These are phyloP conservation scores for Anabas testudineus DNA, from an alignment of 2,797 vertebrate genomes.

Conservation along the genomic window DNA sequence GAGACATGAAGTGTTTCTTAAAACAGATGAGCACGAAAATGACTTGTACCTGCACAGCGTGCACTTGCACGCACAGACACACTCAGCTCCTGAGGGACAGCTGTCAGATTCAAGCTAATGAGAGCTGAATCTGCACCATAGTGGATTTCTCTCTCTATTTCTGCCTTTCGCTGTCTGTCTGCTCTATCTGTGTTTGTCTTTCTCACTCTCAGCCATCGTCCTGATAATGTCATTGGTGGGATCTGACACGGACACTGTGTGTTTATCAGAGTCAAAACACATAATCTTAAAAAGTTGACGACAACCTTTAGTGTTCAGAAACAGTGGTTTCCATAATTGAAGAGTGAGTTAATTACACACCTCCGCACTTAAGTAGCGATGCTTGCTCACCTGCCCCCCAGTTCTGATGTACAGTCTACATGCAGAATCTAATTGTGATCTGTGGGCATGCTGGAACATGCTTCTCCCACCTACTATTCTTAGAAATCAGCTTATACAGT, in stretches of 20 bases:
- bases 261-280: not conserved
- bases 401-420: constrained; percentile 21
- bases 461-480: constrained; percentile 30
- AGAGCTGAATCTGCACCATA: constrained; percentile 23
- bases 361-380: constrained; percentile 25
- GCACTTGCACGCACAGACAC: not conserved
- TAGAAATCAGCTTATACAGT: constrained; percentile 32
- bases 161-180: constrained; percentile 20
- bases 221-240: constrained; percentile 11
- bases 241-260: constrained; percentile 23
- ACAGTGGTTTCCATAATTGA: constrained; percentile 36
- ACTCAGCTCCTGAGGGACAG: constrained; percentile 13
- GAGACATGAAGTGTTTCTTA: constrained; percentile 7
- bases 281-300: not conserved
- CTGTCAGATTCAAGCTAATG: constrained; percentile 54
- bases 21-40: constrained; percentile 21
- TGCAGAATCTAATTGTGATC: constrained; percentile 58
- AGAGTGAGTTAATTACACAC: constrained; percentile 53
- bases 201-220: constrained; percentile 9
- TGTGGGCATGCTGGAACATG: constrained; percentile 53
- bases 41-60: not conserved
- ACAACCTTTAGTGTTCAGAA: constrained; percentile 4
- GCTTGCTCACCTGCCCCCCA: constrained; percentile 37
- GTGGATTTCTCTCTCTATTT: constrained; percentile 21
- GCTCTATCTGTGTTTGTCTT: constrained; percentile 8